Evolutionary conservation across 2,888 invertebrate genomes (phyloP).

Genomic region (Uropetala carovei): DNA sequence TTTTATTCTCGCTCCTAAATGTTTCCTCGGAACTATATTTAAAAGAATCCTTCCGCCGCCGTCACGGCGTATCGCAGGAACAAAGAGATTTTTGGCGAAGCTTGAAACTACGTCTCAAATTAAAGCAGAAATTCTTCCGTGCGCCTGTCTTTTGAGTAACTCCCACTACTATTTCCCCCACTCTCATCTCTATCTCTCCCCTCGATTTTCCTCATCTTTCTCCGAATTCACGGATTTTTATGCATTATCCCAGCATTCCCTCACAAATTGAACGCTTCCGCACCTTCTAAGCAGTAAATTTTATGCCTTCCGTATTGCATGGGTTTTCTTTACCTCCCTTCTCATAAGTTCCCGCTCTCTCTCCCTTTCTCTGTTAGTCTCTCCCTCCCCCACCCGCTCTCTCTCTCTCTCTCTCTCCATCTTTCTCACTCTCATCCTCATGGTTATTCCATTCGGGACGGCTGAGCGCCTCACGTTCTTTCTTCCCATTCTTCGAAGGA

Average conservation of each 20-base stretch:
- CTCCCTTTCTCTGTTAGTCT: not conserved
- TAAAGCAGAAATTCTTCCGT: not conserved
- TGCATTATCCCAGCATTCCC: constrained; percentile 36
- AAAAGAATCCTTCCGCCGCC: too few relatives aligned
- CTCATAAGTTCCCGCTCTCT: too few relatives aligned
- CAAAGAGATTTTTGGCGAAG: too few relatives aligned
- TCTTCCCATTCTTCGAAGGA: constrained; percentile 12
- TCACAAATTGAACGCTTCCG: constrained; percentile 47
- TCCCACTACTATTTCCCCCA: not conserved
- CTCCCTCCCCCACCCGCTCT: not conserved
- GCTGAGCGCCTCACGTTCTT: not conserved
- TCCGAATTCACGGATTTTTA: not conserved
- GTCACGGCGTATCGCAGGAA: too few relatives aligned
- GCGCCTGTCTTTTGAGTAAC: not conserved
- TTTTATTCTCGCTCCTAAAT: too few relatives aligned
- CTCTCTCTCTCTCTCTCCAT: not conserved
- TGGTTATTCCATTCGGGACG: constrained; percentile 2
- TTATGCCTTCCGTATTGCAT: constrained; percentile 33
- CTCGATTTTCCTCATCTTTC: not conserved
- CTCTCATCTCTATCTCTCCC: not conserved
- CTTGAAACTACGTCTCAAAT: too few relatives aligned
- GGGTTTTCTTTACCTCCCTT: not conserved
- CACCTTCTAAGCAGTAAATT: not conserved
- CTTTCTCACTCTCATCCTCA: not conserved
- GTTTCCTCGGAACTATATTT: too few relatives aligned